These are phyloP conservation scores for Oriolus oriolus DNA, from an alignment of 2,113 vertebrate genomes.

Conservation along the genomic window DNA sequence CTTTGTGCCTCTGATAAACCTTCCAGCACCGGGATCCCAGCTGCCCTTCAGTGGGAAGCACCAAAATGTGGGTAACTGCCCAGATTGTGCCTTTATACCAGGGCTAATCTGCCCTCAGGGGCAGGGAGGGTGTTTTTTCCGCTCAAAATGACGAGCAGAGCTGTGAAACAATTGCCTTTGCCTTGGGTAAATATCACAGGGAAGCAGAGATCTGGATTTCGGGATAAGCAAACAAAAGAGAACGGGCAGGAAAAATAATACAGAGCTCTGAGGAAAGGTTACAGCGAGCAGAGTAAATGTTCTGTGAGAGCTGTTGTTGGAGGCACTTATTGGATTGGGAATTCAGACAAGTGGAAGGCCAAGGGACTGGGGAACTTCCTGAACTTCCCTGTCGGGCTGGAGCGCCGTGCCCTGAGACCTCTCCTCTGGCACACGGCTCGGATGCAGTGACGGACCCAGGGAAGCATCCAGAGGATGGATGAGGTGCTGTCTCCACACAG, in stretches of 20 bases:
- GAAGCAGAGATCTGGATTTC: background rate
- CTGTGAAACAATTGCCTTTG: background rate
- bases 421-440: background rate
- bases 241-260: background rate
- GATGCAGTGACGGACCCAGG: background rate
- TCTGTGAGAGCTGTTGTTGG: background rate
- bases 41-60: background rate
- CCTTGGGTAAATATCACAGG: background rate
- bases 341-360: background rate
- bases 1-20: background rate
- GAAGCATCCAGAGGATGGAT: background rate
- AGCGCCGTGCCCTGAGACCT: rapidly evolving
- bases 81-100: background rate
- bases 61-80: background rate
- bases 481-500: background rate
- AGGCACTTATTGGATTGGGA: background rate
- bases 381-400: background rate
- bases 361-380: background rate
- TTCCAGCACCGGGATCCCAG: background rate
- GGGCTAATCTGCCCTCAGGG: rapidly evolving
- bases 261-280: conserved; percentile 37
- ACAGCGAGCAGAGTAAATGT: conserved; percentile 42
- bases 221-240: background rate
- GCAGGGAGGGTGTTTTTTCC: background rate
- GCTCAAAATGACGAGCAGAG: background rate